phyloP scores from a whole-genome alignment of 2,888 invertebrate species.

The Mactromeris polynyma region DNA sequence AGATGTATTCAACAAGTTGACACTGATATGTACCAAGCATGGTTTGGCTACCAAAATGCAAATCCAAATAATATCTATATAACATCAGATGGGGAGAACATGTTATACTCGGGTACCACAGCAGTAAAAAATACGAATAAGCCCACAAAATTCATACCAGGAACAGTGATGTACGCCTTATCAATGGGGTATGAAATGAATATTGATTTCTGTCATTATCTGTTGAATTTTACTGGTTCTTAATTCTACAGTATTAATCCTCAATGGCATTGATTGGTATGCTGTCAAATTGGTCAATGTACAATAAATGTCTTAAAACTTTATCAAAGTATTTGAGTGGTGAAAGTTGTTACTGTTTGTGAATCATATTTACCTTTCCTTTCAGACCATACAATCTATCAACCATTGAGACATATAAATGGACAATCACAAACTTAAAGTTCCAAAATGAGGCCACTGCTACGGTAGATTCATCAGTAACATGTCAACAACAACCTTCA shows the following conservation, averaged over 20 bases:
- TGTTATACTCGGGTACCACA: conserved; percentile 31
- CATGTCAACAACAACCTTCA: conserved; percentile 24
- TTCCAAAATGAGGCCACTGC: background rate
- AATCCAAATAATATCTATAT: conserved; percentile 78
- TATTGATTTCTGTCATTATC: too few species aligned
- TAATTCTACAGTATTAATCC: too few species aligned
- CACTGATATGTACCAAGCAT: conserved; percentile 63
- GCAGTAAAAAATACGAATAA: background rate
- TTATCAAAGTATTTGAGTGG: background rate
- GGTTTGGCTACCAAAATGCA: conserved; percentile 79
- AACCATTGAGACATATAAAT: conserved; percentile 27
- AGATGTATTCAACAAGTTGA: conserved; percentile 60
- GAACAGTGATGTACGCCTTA: conserved; percentile 68
- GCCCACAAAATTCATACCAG: conserved; percentile 72
- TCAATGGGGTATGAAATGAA: conserved; percentile 66
- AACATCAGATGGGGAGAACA: conserved; percentile 68
- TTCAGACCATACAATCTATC: conserved; percentile 35
- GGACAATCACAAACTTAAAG: conserved; percentile 33
- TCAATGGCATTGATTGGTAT: too few species aligned
- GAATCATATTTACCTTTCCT: background rate
- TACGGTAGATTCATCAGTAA: conserved; percentile 6
- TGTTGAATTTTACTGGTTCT: too few species aligned
- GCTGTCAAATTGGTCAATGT: too few species aligned
- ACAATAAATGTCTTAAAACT: too few species aligned
- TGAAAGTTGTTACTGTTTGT: background rate